A percentile compares a stretch with the other conserved stretches of the same genome.
phyloP scores from a whole-genome alignment of 1,140 invertebrate genomes.

The Dermatophagoides farinae region DNA sequence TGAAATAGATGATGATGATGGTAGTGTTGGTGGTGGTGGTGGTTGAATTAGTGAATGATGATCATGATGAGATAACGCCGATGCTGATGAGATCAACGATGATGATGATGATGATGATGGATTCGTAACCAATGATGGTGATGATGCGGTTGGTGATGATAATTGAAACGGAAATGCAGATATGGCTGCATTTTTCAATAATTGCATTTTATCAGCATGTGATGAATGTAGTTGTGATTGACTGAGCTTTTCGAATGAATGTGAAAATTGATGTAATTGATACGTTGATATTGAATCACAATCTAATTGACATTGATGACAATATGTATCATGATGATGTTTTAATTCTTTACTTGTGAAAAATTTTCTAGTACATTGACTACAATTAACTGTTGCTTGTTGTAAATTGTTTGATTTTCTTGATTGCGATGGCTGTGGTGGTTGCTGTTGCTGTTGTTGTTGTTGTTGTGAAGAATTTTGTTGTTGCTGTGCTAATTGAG shows the following conservation, averaged over 20 bases:
- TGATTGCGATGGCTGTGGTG: neutral
- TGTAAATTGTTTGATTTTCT: neutral
- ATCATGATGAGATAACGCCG: conserved; percentile 23
- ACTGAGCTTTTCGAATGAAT: neutral
- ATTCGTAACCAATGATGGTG: neutral
- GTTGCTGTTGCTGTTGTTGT: neutral
- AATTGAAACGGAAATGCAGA: neutral
- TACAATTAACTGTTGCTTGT: neutral
- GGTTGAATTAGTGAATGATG: conserved; percentile 5
- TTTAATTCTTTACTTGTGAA: neutral
- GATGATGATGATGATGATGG: neutral
- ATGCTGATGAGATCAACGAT: neutral
- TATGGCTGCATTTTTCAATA: neutral
- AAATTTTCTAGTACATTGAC: neutral
- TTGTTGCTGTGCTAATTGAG: neutral
- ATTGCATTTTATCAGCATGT: too few species aligned
- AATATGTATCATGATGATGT: neutral
- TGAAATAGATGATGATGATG: too few species aligned
- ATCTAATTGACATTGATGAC: neutral
- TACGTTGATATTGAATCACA: neutral
- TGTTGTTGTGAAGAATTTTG: neutral
- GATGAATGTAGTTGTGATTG: too few species aligned
- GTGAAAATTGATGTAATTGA: neutral
- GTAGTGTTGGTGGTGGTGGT: neutral
- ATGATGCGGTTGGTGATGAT: neutral